Base-by-base conservation (phyloP, 2,797 vertebrate species). In the Xiphophorus birchmanni region DNA sequence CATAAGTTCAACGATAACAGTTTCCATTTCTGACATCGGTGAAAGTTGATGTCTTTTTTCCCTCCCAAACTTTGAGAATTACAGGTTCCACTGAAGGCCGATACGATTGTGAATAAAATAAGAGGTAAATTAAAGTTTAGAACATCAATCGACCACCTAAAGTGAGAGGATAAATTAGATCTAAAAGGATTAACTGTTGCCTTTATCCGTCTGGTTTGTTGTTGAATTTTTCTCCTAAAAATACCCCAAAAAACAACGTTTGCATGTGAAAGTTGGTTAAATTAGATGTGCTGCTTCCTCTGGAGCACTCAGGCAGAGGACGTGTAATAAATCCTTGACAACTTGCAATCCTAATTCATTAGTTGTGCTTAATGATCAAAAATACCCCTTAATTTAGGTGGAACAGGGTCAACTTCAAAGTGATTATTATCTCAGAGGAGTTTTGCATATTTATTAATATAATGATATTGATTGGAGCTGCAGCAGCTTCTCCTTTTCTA, bases 391-490 rank as follows among this genome's bases (percentile, higher is more conserved):
- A 56, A 75, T 80, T 42, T 17, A 18, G 52, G 72, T 29, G 42
- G 60, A 52, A 12, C 0, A 11, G 26, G 8, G 50, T 73, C 63
- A 2, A 13, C 52, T 79, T 17, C 40, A 58, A 56, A 42, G 58
- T 12, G 75, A 78, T 75, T 63, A 65, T 73, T 80, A 71, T 75
- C 15, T 76, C 47, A 18, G 45, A 44, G 8, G 12, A 47, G 12
- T 82, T 56, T 71, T 77, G 73, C 71, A 77, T 67, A 56, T 8
- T 79, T 37, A 65, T 60, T 21, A 73, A 75, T 12, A 26, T 45
- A 50, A 76, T 74, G 67, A 65, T 67, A 77, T 76, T 54, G 77
- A 82, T 79, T 44, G 37, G 35, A 50, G 48, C 52, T n/a, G 58
- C 15, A 23, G 58, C 67, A 21, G 21, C 26, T 32, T 52, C 75